A percentile compares a stretch with the other conserved stretches of the same genome.
These are phyloP conservation scores for Girardia tigrina DNA, from an alignment of 2,888 invertebrate species.

Conservation along the genomic window DNA sequence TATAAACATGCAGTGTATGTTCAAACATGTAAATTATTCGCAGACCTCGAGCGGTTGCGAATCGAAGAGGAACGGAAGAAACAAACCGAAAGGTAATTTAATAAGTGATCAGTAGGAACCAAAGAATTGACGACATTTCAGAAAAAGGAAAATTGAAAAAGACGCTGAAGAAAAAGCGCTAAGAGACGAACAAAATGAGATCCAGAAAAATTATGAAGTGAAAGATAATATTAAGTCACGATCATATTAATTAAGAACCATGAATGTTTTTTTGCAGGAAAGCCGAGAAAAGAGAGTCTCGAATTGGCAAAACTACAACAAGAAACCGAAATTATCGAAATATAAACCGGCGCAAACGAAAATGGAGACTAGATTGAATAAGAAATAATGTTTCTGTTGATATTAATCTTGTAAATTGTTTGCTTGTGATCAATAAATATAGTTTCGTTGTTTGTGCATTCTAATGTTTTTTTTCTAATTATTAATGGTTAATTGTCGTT, in stretches of 20 bases:
- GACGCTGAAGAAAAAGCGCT: conserved; percentile 83
- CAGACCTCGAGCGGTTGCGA: conserved; percentile 61
- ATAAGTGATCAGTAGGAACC: background rate
- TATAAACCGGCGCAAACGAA: conserved; percentile 12
- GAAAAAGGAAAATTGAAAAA: conserved; percentile 78
- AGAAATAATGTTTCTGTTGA: background rate
- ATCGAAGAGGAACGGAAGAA: conserved; percentile 48
- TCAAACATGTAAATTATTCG: conserved; percentile 92
- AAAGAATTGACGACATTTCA: conserved; percentile 40
- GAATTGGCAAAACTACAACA: conserved; percentile 47
- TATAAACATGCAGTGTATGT: conserved; percentile 65
- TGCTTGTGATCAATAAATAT: too few relatives aligned
- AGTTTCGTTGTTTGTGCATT: too few relatives aligned
- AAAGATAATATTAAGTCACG: too few relatives aligned
- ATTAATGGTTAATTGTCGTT: too few relatives aligned
- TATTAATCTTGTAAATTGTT: too few relatives aligned
- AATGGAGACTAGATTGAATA: conserved; percentile 13
- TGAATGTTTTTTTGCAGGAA: conserved; percentile 34
- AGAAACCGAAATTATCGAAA: conserved; percentile 26
- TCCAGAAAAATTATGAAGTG: conserved; percentile 88
- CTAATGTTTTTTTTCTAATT: too few relatives aligned
- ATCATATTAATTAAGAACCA: too few relatives aligned
- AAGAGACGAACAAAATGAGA: conserved; percentile 75
- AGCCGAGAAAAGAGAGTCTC: conserved; percentile 46
- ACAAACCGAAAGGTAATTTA: conserved; percentile 44